These are phyloP conservation scores for Tetramorium simillimum DNA, from an alignment of 1,140 invertebrate genomes.

Conservation along the genomic window DNA sequence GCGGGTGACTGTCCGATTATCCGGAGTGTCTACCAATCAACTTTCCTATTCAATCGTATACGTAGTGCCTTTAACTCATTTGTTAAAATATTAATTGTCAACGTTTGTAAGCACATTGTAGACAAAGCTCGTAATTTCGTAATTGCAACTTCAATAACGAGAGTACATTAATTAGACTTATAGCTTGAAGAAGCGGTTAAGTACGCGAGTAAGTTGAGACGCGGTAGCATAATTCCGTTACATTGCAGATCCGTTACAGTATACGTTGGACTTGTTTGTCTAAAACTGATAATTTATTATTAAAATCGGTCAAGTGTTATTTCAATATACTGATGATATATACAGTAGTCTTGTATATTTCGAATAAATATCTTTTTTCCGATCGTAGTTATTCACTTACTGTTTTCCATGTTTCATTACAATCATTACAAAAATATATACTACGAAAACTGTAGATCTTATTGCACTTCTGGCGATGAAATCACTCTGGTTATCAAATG, in stretches of 20 bases:
- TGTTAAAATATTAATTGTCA: background rate
- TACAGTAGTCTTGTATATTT: background rate
- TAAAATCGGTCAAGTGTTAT: background rate
- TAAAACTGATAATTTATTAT: background rate
- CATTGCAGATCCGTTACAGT: no score
- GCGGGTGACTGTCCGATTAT: constrained; percentile 35
- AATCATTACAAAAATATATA: background rate
- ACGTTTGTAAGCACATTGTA: background rate
- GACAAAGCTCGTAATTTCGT: background rate
- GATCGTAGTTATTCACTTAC: background rate
- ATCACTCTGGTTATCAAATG: background rate
- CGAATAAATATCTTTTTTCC: background rate
- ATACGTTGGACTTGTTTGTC: no score
- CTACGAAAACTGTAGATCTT: no score
- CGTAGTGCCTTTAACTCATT: background rate
- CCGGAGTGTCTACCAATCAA: background rate
- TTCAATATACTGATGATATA: background rate
- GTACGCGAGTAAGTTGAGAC: no score
- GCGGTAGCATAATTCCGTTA: background rate
- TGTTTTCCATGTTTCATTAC: background rate
- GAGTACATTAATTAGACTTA: background rate
- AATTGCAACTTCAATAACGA: background rate
- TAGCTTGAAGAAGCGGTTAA: background rate
- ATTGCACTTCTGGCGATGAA: no score
- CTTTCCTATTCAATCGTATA: constrained; percentile 10